These are phyloP conservation scores for Erethizon dorsatum DNA, from an alignment of 2,797 vertebrate genomes.

Conservation along the genomic window DNA sequence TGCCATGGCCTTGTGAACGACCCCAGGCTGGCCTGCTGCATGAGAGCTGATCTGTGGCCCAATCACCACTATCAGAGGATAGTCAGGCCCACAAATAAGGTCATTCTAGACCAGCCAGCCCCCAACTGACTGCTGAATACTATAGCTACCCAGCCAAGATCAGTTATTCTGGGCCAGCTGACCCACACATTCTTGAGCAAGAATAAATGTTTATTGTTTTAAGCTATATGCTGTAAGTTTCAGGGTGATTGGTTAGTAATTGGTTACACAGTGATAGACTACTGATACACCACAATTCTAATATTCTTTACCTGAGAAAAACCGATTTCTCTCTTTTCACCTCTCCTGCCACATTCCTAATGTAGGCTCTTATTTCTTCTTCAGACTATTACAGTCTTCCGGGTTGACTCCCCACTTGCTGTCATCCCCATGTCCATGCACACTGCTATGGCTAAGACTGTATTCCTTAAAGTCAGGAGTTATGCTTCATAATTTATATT, in stretches of 20 bases:
- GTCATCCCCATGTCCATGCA: neutral
- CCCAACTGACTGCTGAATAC: neutral
- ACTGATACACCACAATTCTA: neutral
- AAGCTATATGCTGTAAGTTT: neutral
- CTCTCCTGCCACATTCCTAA: neutral
- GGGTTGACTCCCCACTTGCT: neutral
- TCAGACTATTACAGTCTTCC: neutral
- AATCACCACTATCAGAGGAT: neutral
- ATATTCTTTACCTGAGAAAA: neutral
- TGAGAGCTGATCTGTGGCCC: accelerated
- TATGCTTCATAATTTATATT: neutral
- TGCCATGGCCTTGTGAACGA: accelerated
- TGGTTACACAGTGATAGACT: neutral
- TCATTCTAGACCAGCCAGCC: neutral
- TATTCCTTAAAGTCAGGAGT: neutral
- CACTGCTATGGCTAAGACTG: neutral
- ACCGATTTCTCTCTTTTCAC: neutral
- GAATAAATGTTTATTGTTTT: neutral
- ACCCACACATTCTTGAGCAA: neutral
- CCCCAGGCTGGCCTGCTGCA: neutral
- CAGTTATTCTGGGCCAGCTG: neutral
- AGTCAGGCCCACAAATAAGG: neutral
- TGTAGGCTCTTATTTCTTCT: neutral
- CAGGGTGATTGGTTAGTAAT: neutral
- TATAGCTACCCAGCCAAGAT: neutral